A percentile compares a stretch with the other conserved stretches of the same genome.
Conservation (phyloP, 2,888 invertebrate species). For the Papilio gigon region DNA sequence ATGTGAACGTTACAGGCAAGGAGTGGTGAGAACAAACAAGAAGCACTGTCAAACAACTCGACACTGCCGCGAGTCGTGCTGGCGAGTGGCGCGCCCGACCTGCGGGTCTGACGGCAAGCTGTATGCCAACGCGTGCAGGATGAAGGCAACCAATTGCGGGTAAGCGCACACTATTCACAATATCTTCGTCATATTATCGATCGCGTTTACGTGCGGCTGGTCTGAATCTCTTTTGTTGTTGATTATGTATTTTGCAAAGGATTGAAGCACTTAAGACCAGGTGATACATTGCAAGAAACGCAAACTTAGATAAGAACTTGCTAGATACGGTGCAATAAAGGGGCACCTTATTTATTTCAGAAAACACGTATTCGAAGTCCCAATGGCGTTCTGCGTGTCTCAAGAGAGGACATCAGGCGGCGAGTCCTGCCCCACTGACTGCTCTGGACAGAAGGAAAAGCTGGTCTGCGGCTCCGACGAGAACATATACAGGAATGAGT, state of each 20-base stretch:
- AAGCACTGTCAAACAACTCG: conserved; percentile 96
- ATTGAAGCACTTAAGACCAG: no score
- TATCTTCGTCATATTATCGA: no score
- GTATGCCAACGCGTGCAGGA: conserved; percentile 94
- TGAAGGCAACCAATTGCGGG: conserved; percentile 97
- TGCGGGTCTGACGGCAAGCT: conserved; percentile 95
- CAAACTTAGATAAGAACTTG: no score
- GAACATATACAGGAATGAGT: conserved; percentile 92
- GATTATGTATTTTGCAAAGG: no score
- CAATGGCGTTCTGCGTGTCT: conserved; percentile 93
- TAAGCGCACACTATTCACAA: conserved; percentile 58
- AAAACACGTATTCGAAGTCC: conserved; percentile 95
- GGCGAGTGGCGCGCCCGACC: conserved; percentile 93
- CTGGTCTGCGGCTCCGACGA: conserved; percentile 95
- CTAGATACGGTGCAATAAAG: no score
- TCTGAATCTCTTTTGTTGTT: no score
- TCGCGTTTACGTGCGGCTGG: no score
- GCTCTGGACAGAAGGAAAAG: conserved; percentile 86
- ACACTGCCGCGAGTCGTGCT: conserved; percentile 94
- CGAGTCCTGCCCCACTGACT: conserved; percentile 88
- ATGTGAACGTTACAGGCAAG: conserved; percentile 83
- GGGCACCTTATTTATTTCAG: conserved; percentile 69
- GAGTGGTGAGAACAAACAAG: conserved; percentile 92
- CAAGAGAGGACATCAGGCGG: conserved; percentile 88
- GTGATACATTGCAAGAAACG: no score